Evolutionary conservation across 2,113 vertebrate species (phyloP).

Genomic region (Heterotis niloticus): DNA sequence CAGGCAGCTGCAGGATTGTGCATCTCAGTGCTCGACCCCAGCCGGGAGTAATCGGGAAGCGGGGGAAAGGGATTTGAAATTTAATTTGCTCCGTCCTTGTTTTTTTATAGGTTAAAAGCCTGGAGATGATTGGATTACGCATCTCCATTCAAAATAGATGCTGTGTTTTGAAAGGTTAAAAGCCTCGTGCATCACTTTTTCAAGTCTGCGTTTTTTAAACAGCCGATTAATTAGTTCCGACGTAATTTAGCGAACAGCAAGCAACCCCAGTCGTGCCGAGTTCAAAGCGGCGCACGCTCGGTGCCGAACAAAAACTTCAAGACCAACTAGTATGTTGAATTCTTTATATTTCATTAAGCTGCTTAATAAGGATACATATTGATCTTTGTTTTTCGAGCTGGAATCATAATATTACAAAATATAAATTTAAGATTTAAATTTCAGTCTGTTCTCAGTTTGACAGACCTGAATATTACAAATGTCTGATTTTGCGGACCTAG

Average conservation of each 20-base stretch:
- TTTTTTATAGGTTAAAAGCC: slow-evolving; percentile 60
- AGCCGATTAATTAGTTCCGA: slow-evolving; percentile 19
- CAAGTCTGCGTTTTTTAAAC: slow-evolving; percentile 2
- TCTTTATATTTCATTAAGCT: neutral
- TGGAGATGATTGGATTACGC: slow-evolving; percentile 52
- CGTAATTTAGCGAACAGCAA: neutral
- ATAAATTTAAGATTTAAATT: too few relatives aligned
- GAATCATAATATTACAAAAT: too few relatives aligned
- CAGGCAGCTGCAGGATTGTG: slow-evolving; percentile 26
- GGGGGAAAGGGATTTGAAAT: slow-evolving; percentile 39
- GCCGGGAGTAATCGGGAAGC: slow-evolving; percentile 24
- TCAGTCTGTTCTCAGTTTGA: too few relatives aligned
- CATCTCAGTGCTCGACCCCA: slow-evolving; percentile 38
- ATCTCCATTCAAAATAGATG: slow-evolving; percentile 46
- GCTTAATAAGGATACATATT: neutral
- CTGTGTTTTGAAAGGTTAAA: slow-evolving; percentile 32
- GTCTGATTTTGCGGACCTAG: too few relatives aligned
- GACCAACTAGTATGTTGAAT: neutral
- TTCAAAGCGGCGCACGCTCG: neutral
- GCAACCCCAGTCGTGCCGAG: neutral
- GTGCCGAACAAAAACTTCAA: neutral
- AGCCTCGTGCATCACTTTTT: slow-evolving; percentile 26
- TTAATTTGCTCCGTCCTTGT: slow-evolving; percentile 53
- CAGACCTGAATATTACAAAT: too few relatives aligned
- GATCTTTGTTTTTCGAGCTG: neutral